Evolutionary conservation across 2,888 invertebrate genomes (phyloP), one percentile per base, ranked within the genome.

Genomic region (Volucella inflata): DNA sequence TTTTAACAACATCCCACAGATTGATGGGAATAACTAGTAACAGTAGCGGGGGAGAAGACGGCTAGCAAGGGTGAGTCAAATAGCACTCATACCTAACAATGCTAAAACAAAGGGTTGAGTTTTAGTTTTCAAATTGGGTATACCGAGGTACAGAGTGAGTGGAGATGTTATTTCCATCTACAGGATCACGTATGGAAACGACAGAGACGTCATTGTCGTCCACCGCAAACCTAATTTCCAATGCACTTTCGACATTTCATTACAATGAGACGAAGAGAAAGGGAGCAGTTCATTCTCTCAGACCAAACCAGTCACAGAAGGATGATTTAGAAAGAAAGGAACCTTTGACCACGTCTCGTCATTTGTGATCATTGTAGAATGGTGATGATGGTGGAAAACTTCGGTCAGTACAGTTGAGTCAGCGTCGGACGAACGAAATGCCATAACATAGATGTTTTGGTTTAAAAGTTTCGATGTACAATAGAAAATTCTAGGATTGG

Each of bases 201-300:
- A 79, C 70, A 80, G 65, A 60, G 67, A 75, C 70, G 79, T 84
- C 84, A 84, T 71, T 84, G 84, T 80, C 84, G 79, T 79, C 70
- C 65, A 65, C 84, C 79, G 38, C 79, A 84, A 80, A 80, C 84
- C 84, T 79, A 84, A 75, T 84, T 84, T 84, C 38, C 42, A 71
- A 76, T 75, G 79, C 70, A 84, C 65, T 84, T 84, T 78, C 53
- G 65, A 53, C 75, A 72, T 57, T 9, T 8, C 3, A 9, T 11
- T 8, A 60, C 42, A 8, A 30, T 12, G 14, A 14, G 36, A 50
- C 11, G 50, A 46, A 9, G 30, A 36, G 44, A 30, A 12, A 46
- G 14, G 12, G 38, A 64, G 9, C 17, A 48, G 57, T 6, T 30
- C 30, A 3, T 30, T 30, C 30, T 30, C 6, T 6, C 6, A 6